Base-by-base conservation (phyloP, 37 sponge, comb jelly and placozoan genomes). In the Sycon ciliatum region DNA sequence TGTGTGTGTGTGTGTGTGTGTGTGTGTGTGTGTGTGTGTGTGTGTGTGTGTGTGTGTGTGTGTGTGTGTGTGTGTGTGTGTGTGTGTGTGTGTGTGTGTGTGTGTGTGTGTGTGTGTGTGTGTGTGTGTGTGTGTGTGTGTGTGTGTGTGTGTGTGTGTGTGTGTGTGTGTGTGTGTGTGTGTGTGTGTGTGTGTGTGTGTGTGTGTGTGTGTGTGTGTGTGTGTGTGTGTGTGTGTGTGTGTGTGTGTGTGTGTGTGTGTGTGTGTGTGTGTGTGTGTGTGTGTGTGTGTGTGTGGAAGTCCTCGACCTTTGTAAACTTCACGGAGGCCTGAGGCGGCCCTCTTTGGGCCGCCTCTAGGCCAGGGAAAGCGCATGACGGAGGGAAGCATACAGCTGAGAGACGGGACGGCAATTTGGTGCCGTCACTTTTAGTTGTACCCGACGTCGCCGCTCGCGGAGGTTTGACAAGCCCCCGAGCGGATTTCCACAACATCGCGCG, bases 1-100 rank as follows among this genome's bases (percentile, higher is more conserved):
- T 36, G 42, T 72, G 78, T 83, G 78, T 57, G 83, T 49, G 38
- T 69, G 70, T 28, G 23, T 58, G 20, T 20, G 39, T 32, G 32
- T 16, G 54, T 65, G 67, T 76, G 76, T 40, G 66, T 28, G 53
- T 26, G 76, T 42, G 49, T 76, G 33, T 65, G 58, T 64, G 32
- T 65, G 76, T 65, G 76, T 36, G 76, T 65, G 66, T 37, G 76
- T 65, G 66, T 63, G 76, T 65, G 54, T 33, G 67, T 76, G 76
- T 39, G 67, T 42, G 58, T 76, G 76, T 76, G 76, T 65, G 76
- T 31, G 67, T 63, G 49, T 3, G 31, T n/a, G 52, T 24, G 23
- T 65, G 34, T 27, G 35, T 4, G 16, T 33, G 13, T 6, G 54
- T 71, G 72, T 49, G 53, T 42, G 72, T 71, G 32, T 42, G 72